Evolutionary conservation across 2,113 vertebrate genomes (phyloP).

Genomic region (Nestor notabilis): DNA sequence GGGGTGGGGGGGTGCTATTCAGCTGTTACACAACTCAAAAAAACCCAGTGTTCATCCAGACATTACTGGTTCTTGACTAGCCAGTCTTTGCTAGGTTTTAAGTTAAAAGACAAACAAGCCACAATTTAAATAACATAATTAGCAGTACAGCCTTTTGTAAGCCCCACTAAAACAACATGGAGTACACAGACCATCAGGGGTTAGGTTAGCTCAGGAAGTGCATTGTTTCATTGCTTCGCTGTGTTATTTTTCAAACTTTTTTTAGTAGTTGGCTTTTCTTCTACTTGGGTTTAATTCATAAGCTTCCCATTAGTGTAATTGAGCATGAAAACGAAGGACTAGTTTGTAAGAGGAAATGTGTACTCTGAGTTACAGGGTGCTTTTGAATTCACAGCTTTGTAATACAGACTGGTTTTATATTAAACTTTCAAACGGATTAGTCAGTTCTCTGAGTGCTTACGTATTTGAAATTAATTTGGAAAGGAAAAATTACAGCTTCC

Average conservation of each 20-base stretch:
- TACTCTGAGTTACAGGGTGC: not conserved
- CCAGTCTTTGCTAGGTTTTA: not conserved
- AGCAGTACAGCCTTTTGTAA: not conserved
- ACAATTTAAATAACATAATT: not conserved
- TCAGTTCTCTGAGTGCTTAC: not conserved
- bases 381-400: not conserved
- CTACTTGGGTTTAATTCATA: not conserved
- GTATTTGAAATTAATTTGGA: not conserved
- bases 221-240: not conserved
- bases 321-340: not conserved
- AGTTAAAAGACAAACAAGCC: not conserved
- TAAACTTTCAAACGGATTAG: not conserved
- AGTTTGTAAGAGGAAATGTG: not conserved
- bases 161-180: not conserved
- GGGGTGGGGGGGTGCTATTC: not conserved
- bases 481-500: constrained; percentile 15
- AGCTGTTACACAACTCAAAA: not conserved
- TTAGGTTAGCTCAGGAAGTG: not conserved
- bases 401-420: not conserved
- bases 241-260: not conserved
- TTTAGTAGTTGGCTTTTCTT: not conserved
- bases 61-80: not conserved
- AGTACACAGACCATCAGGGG: not conserved
- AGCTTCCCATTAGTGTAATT: not conserved
- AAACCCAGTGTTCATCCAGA: not conserved